Evolutionary conservation across 1,140 invertebrate genomes (phyloP).

Genomic region (Anastrepha ludens): DNA sequence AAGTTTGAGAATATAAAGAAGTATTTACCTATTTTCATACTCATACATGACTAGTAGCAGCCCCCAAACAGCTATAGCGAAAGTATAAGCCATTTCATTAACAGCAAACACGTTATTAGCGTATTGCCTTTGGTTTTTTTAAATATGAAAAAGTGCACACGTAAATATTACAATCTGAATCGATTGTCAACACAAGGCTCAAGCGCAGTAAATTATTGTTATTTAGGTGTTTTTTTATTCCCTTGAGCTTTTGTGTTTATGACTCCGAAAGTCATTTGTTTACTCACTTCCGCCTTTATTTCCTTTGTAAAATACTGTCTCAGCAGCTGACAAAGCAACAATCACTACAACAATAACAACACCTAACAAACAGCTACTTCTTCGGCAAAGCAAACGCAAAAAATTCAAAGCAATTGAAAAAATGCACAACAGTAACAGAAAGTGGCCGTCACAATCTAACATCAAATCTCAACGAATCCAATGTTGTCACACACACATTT

Average conservation of each 20-base stretch:
- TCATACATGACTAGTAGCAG: too few relatives aligned
- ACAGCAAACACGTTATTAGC: too few relatives aligned
- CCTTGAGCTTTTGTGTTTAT: background rate
- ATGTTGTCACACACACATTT: background rate
- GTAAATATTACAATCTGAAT: too few relatives aligned
- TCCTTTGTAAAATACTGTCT: background rate
- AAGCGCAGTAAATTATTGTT: too few relatives aligned
- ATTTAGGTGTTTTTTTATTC: background rate
- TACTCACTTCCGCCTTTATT: background rate
- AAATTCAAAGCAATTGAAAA: background rate
- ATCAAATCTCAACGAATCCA: background rate
- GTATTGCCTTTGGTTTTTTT: too few relatives aligned
- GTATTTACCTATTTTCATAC: too few relatives aligned
- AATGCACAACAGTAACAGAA: background rate
- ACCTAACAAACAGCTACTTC: background rate
- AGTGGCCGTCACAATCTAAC: background rate
- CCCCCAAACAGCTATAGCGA: too few relatives aligned
- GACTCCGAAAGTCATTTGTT: background rate
- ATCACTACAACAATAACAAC: background rate
- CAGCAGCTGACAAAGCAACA: background rate
- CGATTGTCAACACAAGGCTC: too few relatives aligned
- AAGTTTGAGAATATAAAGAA: too few relatives aligned
- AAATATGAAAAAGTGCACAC: too few relatives aligned
- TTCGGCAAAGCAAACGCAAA: background rate
- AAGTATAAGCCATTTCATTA: too few relatives aligned